Evolutionary conservation across 2,888 invertebrate species (phyloP).

Genomic region (Therioaphis trifolii): DNA sequence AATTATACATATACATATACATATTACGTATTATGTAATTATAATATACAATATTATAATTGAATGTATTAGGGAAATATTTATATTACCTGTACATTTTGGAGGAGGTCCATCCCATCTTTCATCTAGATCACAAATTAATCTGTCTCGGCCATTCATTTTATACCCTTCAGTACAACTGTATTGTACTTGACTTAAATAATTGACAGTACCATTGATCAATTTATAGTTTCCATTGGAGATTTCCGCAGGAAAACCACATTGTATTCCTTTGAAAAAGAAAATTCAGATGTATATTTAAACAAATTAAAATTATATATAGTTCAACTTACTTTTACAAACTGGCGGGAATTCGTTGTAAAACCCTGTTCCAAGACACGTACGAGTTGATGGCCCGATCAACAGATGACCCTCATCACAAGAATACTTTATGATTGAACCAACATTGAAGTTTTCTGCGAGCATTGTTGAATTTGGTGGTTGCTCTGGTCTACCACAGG

Average conservation of each 20-base stretch:
- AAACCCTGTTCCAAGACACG: conserved; percentile 90
- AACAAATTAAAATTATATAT: not conserved
- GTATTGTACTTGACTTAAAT: conserved; percentile 87
- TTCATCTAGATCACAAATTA: conserved; percentile 91
- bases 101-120: conserved; percentile 95
- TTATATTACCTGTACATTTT: conserved; percentile 79
- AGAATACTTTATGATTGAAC: conserved; percentile 83
- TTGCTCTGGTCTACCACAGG: conserved; percentile 91
- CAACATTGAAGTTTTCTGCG: conserved; percentile 82
- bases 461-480: conserved; percentile 92
- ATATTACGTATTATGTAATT: conserved; percentile 72
- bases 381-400: conserved; percentile 85
- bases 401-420: conserved; percentile 88
- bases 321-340: conserved; percentile 83
- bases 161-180: conserved; percentile 85
- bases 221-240: conserved; percentile 83
- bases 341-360: conserved; percentile 94
- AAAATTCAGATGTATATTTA: conserved; percentile 63
- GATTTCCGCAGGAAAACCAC: conserved; percentile 89
- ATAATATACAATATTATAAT: too few species aligned
- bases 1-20: not conserved
- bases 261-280: conserved; percentile 79
- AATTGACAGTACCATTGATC: conserved; percentile 87
- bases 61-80: too few species aligned
- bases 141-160: conserved; percentile 82